A percentile compares a stretch with the other conserved stretches of the same genome.
phyloP scores from a whole-genome alignment of 2,113 vertebrate species.

The Rafetus swinhoei region DNA sequence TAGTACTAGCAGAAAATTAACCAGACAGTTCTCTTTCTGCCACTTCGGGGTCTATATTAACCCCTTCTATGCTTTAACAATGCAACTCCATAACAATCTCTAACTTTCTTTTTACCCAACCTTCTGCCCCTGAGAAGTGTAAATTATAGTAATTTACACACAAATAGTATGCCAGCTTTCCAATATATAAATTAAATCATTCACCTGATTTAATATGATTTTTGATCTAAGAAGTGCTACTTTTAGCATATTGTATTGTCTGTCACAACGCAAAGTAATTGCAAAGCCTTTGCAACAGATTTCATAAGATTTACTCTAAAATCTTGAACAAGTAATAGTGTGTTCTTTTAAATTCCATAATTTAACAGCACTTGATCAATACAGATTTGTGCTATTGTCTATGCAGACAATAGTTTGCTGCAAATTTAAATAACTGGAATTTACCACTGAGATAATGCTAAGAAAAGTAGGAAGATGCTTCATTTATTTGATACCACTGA shows the following conservation, averaged over 20 bases:
- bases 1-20: neutral
- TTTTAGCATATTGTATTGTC: neutral
- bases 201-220: neutral
- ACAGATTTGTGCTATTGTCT: conserved; percentile 37
- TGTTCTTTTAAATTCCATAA: conserved; percentile 61
- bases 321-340: conserved; percentile 39
- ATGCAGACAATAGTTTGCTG: conserved; percentile 17
- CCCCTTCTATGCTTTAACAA: neutral
- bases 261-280: conserved; percentile 16
- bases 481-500: neutral
- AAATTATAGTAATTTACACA: neutral
- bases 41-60: neutral
- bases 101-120: neutral
- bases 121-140: neutral
- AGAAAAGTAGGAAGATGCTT: conserved; percentile 16
- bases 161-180: neutral
- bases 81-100: neutral
- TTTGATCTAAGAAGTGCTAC: neutral
- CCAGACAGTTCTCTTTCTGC: neutral
- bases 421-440: conserved; percentile 27
- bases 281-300: conserved; percentile 39
- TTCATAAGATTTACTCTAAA: conserved; percentile 31
- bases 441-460: neutral
- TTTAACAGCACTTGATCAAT: conserved; percentile 49
- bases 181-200: neutral